Base-by-base conservation (phyloP, 2,797 vertebrate species). In the Calcarius lapponicus region DNA sequence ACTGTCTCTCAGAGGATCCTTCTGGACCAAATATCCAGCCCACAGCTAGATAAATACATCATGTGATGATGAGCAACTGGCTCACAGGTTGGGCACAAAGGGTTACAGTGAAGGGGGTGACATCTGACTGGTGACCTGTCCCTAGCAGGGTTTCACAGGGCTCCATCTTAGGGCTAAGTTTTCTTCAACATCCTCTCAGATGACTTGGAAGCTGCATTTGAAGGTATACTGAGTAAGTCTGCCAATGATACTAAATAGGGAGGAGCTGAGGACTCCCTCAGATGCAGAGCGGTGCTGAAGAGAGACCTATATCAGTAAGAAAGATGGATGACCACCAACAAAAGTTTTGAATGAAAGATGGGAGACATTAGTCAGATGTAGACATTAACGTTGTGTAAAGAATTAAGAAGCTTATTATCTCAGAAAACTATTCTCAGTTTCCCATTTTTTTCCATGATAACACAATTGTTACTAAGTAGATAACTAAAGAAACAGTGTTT, bases 211-310 rank as follows among this genome's bases (percentile, higher is more conserved):
- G n/a, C 12, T 6, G 6, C 29, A 58, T 45, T 80, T 66, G 67
- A 73, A 88, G 24, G n/a, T 21, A 38, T 15, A 65, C 16, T 19
- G 10, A 42, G 5, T 36, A 65, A 51, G 19, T 51, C 0, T 58
- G 67, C 17, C 0, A 0, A 18, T 15, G n/a, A 53, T 15, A 50
- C 22, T 50, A 40, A 45, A 51, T 5, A 38, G 7, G 38, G 13
- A 58, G n/a, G 38, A 51, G 29, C 38, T 66, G 29, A n/a, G 24
- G 7, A 51, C 28, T 45, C n/a, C 38, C 17, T n/a, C 38, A 66
- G 42, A 43, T 24, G 24, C 16, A 65, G 15, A 57, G 22, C 17
- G 2, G 17, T 26, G 20, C n/a, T 45, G 29, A 31, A 60, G n/a
- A 58, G 13, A 38, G 9, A 72, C 9, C 5, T 19, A 87, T 11